Evolutionary conservation across 30 jellyfish, hydroid and myxozoan genomes (phyloP), one percentile per base, ranked within the genome.

Genomic region (Aurelia sp.): DNA sequence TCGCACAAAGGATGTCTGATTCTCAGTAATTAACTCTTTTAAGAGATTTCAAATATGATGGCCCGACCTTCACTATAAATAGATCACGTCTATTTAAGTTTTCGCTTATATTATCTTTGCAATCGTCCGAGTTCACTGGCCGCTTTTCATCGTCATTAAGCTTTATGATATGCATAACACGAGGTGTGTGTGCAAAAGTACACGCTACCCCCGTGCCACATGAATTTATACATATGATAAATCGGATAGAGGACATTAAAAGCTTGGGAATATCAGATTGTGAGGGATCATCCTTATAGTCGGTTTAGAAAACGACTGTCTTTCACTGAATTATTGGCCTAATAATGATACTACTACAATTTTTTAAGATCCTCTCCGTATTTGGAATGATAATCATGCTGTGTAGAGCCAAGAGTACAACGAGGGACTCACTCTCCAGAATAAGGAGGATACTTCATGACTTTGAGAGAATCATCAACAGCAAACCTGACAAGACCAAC

Each of bases 391-490:
- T 76, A 44, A 61, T 60, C 20, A 51, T 76, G 38, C 51, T 63
- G 60, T 61, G 87, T 75, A 76, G 77, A 44, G 41, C 67, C 48
- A 66, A 55, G 50, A 4, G 78, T 33, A 58, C 76, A 78, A 76
- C 38, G 41, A 58, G 76, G 44, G 74, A 76, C 24, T 22, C 76
- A 5, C 74, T 76, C 19, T 63, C 19, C 13, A 61, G 50, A 75
- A 76, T 76, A 18, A 76, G 60, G 57, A 76, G 76, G 52, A 76
- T 76, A 58, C 76, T 76, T 18, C 41, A 47, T 61, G 87, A 76
- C 27, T 59, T 76, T 15, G 87, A 76, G 44, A 61, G 48, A 58
- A 17, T 60, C 16, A 58, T 76, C 87, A 59, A 76, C 76, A 59
- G 60, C 76, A 21, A 7, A 18, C 66, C 67, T 63, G 67, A 57